A percentile compares a stretch with the other conserved stretches of the same genome.
These are phyloP conservation scores for Drosophila triauraria DNA, from an alignment of 1,140 invertebrate species.

Conservation along the genomic window DNA sequence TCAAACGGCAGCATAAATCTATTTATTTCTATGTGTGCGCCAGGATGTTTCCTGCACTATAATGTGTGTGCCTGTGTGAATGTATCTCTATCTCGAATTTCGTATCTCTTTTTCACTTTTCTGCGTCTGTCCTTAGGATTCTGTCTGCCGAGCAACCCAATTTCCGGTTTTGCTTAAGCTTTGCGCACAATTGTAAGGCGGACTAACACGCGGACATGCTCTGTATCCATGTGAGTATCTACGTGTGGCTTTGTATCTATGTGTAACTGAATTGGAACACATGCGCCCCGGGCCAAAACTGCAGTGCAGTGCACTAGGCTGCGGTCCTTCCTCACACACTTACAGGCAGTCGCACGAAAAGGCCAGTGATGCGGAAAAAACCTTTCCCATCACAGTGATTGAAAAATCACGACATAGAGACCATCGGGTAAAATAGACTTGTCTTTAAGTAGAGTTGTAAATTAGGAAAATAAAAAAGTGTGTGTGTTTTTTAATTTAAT, in stretches of 20 bases:
- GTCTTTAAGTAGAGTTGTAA: neutral
- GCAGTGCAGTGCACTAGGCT: constrained; percentile 73
- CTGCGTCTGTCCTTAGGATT: constrained; percentile 35
- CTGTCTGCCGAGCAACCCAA: constrained; percentile 80
- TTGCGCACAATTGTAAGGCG: constrained; percentile 71
- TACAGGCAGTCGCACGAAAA: constrained; percentile 2
- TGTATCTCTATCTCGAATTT: constrained; percentile 51
- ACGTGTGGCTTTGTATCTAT: constrained; percentile 45
- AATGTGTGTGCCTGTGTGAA: constrained; percentile 16
- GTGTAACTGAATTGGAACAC: constrained; percentile 79
- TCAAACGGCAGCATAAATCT: constrained; percentile 71
- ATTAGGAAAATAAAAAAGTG: neutral
- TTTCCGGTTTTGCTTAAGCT: constrained; percentile 82
- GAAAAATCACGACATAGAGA: constrained; percentile 1
- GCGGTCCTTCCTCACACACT: constrained; percentile 47
- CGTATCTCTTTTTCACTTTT: constrained; percentile 53
- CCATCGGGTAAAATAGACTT: too few species aligned
- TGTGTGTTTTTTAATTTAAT: too few species aligned
- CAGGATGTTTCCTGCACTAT: constrained; percentile 26
- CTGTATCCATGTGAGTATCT: constrained; percentile 20
- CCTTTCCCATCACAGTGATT: constrained; percentile 13
- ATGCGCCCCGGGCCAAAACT: constrained; percentile 74
- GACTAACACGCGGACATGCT: constrained; percentile 17
- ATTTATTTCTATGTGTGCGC: constrained; percentile 49
- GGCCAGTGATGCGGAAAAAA: constrained; percentile 32